Percentiles rank a stretch among this genome's conserved stretches.
These are phyloP conservation scores for Centropus unirufus DNA, from an alignment of 2,113 vertebrate genomes.

Conservation along the genomic window DNA sequence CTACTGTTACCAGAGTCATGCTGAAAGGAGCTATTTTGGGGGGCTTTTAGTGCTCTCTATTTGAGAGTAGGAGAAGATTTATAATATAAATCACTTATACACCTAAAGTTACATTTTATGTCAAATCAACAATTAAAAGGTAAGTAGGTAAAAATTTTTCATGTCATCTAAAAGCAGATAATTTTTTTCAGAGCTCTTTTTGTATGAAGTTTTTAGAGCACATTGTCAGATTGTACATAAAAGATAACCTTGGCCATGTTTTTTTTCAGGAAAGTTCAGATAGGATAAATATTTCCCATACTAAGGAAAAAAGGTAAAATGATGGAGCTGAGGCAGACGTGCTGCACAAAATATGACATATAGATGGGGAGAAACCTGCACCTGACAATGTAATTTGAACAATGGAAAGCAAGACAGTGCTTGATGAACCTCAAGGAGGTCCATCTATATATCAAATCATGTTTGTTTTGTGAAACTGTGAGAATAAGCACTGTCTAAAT, in stretches of 20 bases:
- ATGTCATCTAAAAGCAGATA: not conserved
- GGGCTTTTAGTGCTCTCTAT: not conserved
- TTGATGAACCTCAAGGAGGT: rapidly evolving
- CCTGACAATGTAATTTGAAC: not conserved
- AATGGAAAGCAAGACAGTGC: not conserved
- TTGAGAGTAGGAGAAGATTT: not conserved
- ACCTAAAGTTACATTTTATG: not conserved
- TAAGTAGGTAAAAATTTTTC: not conserved
- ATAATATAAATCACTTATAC: not conserved
- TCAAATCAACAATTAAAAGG: not conserved
- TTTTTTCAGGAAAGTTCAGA: not conserved
- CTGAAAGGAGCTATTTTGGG: not conserved
- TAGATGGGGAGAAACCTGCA: not conserved
- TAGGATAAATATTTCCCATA: not conserved
- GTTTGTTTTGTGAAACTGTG: not conserved
- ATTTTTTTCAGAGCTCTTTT: not conserved
- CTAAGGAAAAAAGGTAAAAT: not conserved
- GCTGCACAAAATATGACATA: not conserved
- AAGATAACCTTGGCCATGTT: not conserved
- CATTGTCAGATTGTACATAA: not conserved
- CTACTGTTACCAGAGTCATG: not conserved
- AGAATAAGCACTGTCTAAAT: not conserved
- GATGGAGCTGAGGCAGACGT: not conserved
- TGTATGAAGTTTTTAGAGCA: not conserved
- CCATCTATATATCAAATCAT: not conserved